Evolutionary conservation across 2,113 vertebrate genomes (phyloP).

Genomic region (Tympanuchus pallidicinctus): DNA sequence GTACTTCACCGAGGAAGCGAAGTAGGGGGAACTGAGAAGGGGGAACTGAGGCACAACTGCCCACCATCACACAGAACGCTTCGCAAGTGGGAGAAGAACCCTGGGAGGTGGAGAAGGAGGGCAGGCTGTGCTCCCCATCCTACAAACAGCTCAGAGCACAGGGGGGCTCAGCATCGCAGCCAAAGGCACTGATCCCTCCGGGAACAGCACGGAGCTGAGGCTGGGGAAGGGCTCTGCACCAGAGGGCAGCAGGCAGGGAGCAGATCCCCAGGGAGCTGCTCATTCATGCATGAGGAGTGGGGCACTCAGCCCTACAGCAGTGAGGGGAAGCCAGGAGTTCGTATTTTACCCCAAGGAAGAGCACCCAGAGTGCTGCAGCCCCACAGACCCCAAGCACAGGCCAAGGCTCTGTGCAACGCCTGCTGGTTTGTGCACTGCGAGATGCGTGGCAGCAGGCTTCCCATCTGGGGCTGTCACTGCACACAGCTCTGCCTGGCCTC

Average conservation of each 20-base stretch:
- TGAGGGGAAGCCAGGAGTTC: neutral
- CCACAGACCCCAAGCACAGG: fast-evolving
- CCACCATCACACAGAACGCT: fast-evolving
- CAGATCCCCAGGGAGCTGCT: too few species aligned
- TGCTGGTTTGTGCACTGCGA: neutral
- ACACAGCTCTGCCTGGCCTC: slow-evolving; percentile 33
- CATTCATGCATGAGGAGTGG: neutral
- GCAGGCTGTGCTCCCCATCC: neutral
- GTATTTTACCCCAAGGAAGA: neutral
- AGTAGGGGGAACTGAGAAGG: neutral
- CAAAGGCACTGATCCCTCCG: neutral
- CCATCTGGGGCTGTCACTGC: slow-evolving; percentile 50
- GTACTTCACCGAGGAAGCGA: neutral
- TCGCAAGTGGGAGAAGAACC: neutral
- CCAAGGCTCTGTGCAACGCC: neutral
- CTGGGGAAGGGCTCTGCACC: too few species aligned
- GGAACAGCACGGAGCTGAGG: too few species aligned
- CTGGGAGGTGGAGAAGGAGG: neutral
- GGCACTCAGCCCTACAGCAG: neutral
- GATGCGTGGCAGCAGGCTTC: slow-evolving; percentile 22
- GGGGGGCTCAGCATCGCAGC: neutral
- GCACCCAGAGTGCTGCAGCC: neutral
- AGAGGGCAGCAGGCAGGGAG: too few species aligned
- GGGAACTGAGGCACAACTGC: neutral
- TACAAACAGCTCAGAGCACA: neutral